Conservation (phyloP, 2,797 vertebrate genomes). For the Jordanella pulchra region DNA sequence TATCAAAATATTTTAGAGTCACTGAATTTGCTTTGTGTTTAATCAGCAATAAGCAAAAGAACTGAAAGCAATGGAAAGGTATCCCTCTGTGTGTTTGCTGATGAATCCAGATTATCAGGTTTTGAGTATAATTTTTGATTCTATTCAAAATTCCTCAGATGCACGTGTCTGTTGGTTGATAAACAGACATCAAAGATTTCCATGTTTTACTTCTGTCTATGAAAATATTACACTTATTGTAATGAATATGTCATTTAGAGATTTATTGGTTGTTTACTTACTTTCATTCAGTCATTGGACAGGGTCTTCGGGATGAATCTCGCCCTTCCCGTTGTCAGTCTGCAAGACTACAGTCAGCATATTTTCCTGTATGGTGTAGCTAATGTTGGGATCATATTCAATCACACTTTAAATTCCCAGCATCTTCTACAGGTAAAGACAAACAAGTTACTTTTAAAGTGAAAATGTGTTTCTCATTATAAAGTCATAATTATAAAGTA, state of each 20-base stretch:
- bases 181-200: neutral
- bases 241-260: neutral
- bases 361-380: slow-evolving; percentile 83
- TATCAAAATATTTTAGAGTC: no score
- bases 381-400: slow-evolving; percentile 85
- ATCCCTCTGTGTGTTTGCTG: neutral
- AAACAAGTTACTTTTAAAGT: no score
- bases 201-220: neutral
- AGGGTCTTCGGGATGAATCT: slow-evolving; percentile 89
- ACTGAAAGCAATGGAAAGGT: neutral
- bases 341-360: slow-evolving; percentile 80
- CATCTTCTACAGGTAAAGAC: slow-evolving; percentile 85
- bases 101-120: neutral
- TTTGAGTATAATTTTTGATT: neutral
- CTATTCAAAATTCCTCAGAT: neutral
- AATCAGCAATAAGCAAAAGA: neutral
- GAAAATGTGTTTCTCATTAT: neutral
- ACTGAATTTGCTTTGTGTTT: neutral
- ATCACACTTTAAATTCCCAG: slow-evolving; percentile 79
- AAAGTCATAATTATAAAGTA: neutral
- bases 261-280: neutral
- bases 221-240: neutral
- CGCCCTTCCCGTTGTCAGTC: slow-evolving; percentile 81
- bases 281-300: slow-evolving; percentile 79
- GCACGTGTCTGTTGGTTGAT: neutral